Conservation (phyloP, 2,888 invertebrate species). For the Drosophila kambysellisi region DNA sequence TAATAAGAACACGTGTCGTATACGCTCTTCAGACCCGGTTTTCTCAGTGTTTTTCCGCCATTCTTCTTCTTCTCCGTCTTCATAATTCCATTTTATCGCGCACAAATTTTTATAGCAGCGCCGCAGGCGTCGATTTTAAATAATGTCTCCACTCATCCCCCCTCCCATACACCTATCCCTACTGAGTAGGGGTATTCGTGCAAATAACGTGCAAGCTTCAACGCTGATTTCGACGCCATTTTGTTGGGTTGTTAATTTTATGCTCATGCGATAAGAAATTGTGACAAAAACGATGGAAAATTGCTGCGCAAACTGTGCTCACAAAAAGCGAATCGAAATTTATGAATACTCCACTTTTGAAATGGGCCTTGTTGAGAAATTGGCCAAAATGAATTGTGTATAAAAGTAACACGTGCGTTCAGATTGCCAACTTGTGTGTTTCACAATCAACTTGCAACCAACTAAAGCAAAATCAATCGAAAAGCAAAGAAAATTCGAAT, state of each 20-base stretch:
- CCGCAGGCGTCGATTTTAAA: slow-evolving; percentile 76
- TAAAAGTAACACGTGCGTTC: neutral
- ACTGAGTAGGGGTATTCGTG: neutral
- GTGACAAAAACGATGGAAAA: slow-evolving; percentile 71
- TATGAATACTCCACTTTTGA: slow-evolving; percentile 21
- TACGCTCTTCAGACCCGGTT: slow-evolving; percentile 11
- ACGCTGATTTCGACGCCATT: slow-evolving; percentile 71
- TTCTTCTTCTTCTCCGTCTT: slow-evolving; percentile 35
- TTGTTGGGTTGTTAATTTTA: slow-evolving; percentile 74
- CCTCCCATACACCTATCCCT: rapidly evolving
- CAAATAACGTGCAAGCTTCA: slow-evolving; percentile 43
- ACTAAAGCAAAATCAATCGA: neutral
- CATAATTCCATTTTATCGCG: slow-evolving; percentile 77
- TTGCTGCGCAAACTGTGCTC: slow-evolving; percentile 52
- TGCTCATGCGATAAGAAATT: slow-evolving; percentile 73
- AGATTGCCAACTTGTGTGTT: neutral
- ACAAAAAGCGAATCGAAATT: slow-evolving; percentile 23
- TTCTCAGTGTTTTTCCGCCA: neutral
- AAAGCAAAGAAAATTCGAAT: neutral
- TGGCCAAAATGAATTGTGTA: slow-evolving; percentile 7
- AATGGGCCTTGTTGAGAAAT: slow-evolving; percentile 20
- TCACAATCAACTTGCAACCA: neutral
- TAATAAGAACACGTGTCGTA: slow-evolving; percentile 78
- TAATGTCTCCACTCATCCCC: slow-evolving; percentile 45
- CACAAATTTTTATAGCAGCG: slow-evolving; percentile 76